Conservation (phyloP, 2,797 vertebrate genomes). For the Phoeniculus purpureus region DNA sequence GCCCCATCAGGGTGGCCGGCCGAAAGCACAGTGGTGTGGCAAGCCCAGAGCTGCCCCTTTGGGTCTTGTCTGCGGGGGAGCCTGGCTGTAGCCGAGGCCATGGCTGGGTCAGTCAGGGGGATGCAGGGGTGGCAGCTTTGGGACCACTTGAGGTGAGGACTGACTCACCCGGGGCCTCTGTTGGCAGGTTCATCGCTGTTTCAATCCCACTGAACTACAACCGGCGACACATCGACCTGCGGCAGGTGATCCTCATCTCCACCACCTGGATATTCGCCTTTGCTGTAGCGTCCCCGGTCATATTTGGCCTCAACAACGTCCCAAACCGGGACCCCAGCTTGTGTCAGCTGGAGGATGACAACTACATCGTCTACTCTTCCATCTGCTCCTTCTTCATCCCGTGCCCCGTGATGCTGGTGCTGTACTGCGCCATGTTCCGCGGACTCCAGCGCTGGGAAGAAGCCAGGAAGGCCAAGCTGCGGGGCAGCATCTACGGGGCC, state of each 20-base stretch:
- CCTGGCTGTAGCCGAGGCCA: neutral
- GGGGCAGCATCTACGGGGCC: slow-evolving; percentile 78
- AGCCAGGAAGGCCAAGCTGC: slow-evolving; percentile 86
- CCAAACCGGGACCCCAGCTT: slow-evolving; percentile 83
- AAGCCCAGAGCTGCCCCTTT: neutral
- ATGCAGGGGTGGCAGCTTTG: neutral
- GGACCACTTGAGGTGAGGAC: neutral
- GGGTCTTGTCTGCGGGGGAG: neutral
- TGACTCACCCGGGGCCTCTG: neutral
- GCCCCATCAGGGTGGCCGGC: neutral
- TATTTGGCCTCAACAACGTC: slow-evolving; percentile 92
- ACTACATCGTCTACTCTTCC: slow-evolving; percentile 92
- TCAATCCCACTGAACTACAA: slow-evolving; percentile 90
- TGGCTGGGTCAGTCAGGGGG: neutral
- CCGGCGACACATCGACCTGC: slow-evolving; percentile 87
- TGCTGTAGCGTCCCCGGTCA: slow-evolving; percentile 91
- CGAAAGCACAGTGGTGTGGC: accelerated
- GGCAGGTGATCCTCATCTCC: slow-evolving; percentile 87
- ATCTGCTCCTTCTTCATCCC: slow-evolving; percentile 97
- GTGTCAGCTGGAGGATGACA: slow-evolving; percentile 91
- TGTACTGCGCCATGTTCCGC: slow-evolving; percentile 92
- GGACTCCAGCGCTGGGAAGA: slow-evolving; percentile 90
- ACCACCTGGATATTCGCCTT: slow-evolving; percentile 93
- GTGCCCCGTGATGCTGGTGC: slow-evolving; percentile 93
- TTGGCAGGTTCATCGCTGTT: slow-evolving; percentile 92